Evolutionary conservation across 2,888 invertebrate genomes (phyloP), one percentile per base, ranked within the genome.

Genomic region (Pedicia rivosa): DNA sequence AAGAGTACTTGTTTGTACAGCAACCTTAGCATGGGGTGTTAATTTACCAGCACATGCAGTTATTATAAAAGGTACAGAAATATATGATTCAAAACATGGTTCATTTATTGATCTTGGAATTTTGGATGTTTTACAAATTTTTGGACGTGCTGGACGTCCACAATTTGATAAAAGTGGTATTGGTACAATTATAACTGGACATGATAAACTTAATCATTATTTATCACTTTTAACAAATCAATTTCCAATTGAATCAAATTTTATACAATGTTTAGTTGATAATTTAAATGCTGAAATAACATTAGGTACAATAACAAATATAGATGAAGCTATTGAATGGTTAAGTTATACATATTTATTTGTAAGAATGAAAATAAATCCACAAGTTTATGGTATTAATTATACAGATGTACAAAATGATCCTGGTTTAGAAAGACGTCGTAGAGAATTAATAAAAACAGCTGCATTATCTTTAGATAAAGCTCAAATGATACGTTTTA

Each of bases 21-120:
- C 98, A 1, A 99, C 98, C 0, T 66, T 99, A 20, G 98, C 98
- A 17, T 99, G 98, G 98, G 98, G 98, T 47, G 97, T 99, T 5
- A 99, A 99, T 65, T 68, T 99, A 44, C 98, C 98, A 0, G 98
- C 98, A 0, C 95, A 97, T 57, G 95, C 91, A 20, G 97, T 98
- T 43, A 76, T 98, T 34, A 62, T 62, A 14, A 55, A 54, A 43
- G 56, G 54, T 9, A 99, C 98, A 7, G 91, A 94, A 58, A 82
- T 98, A 44, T 99, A 98, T 59, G 94, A 98, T 63, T 81, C 95
- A 16, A 88, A 90, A 46, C 84, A 82, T 52, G 94, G 97, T 3
- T 70, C 81, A 0, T 95, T 91, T 62, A 79, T 95, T 1, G 94
- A 98, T 57, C 67, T 99, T 29, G 91, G 92, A 39, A 94, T 98